Conservation (phyloP, 2,113 vertebrate genomes). For the Nerophis lumbriciformis region DNA sequence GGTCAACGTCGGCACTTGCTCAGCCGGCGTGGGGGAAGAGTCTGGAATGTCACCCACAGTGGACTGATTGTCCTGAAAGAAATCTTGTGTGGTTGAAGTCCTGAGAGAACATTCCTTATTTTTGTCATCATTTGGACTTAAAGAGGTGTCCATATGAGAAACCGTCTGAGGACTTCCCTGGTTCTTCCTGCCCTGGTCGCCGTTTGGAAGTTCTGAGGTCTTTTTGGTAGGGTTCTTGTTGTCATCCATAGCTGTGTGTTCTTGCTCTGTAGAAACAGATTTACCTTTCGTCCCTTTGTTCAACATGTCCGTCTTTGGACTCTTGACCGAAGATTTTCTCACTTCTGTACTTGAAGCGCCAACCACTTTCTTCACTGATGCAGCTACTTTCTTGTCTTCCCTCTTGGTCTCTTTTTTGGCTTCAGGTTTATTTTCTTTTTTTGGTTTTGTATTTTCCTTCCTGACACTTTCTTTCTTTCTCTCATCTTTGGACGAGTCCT, state of each 20-base stretch:
- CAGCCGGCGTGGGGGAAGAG: conserved; percentile 78
- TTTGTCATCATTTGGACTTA: no score
- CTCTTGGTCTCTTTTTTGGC: conserved; percentile 66
- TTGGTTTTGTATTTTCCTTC: conserved; percentile 47
- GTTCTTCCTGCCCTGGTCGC: neutral
- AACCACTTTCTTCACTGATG: conserved; percentile 50
- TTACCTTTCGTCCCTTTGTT: conserved; percentile 48
- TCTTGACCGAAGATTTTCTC: conserved; percentile 46
- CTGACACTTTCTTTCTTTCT: conserved; percentile 61
- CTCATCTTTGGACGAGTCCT: conserved; percentile 74
- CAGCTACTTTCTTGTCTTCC: conserved; percentile 67
- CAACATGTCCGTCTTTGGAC: conserved; percentile 53
- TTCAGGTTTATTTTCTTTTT: conserved; percentile 75
- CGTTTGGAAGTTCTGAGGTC: neutral
- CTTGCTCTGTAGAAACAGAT: conserved; percentile 29
- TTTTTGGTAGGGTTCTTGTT: neutral
- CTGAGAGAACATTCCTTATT: conserved; percentile 38
- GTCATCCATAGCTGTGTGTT: neutral
- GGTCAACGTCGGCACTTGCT: conserved; percentile 73
- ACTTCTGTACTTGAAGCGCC: conserved; percentile 13
- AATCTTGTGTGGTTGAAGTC: conserved; percentile 57
- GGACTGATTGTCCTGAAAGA: conserved; percentile 68
- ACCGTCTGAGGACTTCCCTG: neutral
- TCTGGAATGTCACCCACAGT: conserved; percentile 72
- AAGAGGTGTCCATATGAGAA: neutral